Evolutionary conservation across 2,888 invertebrate genomes (phyloP), one percentile per base, ranked within the genome.

Genomic region (Omphaloscelis lunosa): DNA sequence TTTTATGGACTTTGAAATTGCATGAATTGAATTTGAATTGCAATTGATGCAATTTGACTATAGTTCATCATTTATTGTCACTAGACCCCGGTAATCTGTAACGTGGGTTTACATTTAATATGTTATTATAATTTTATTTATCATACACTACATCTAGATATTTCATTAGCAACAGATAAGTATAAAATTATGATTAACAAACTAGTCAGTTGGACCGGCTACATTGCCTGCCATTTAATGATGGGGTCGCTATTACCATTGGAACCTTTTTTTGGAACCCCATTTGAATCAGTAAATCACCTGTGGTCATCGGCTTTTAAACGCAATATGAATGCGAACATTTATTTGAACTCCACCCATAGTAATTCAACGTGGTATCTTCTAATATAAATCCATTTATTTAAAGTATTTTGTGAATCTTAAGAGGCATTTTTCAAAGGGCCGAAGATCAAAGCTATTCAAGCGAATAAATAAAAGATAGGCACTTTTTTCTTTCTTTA

Each of bases 361-460:
- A 87, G 77, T 76, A 81, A 86, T 90, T 89, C 78, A 87, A 88
- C 83, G 83, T 82, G 85, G 86, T 83, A 83, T 76, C 86, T 83
- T 90, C 82, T 88, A 87, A 90, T 88, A 89, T 84, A 91, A 91
- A 90, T 90, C 86, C 89, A 90, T 93, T 92, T 89, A 89, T 85
- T 90, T 91, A 90, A 89, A 88, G 86, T 92, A 91, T 92, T 93
- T 89, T 90, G 86, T 88, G 87, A 92, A 91, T 92, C 88, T 90
- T 90, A 91, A 92, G 89, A 93, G 88, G 87, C 90, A 86, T 92
- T 90, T 91, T 92, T 91, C 90, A 92, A 93, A 93, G 91, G 90
- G 90, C 90, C 90, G 82, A 91, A 93, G 91, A 94, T 94, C 92
- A 93, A 95, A 94, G 92, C 90, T 87, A 90, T 93, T 89, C 89